Evolutionary conservation across 2,888 invertebrate genomes (phyloP), one percentile per base, ranked within the genome.

Genomic region (Heliconius aoede): DNA sequence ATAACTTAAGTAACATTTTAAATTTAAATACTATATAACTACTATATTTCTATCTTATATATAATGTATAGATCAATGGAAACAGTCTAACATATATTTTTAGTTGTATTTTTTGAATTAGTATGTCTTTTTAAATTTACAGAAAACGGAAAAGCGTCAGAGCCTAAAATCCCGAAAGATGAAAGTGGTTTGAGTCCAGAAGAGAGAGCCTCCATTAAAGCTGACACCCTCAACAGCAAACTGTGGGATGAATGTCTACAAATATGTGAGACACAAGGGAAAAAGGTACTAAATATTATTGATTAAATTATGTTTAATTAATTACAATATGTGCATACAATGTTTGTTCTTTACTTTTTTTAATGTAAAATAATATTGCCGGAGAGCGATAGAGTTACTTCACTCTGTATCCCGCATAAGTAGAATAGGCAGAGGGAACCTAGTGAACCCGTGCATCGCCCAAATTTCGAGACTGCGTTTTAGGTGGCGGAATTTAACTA

Each of bases 181-280:
- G 76, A 62, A 28, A 83, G 84, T 64, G 80, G 76, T 0, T 82
- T 94, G 0, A 89, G 80, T 78, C 36, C 86, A n/a, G 84, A 95
- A 81, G 90, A 95, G 84, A 85, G 80, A 75, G 78, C 95, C 83
- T 86, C 83, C 82, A 86, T 95, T 88, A n/a, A n/a, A n/a, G 81
- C 93, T 1, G 97, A 98, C 83, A 83, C 81, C 1, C 80, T 85
- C 2, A 97, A 97, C 86, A 84, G 87, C 51, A 97, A 96, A 84
- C 86, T 96, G 4, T 98, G 98, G 97, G 87, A 92, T 0, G 96
- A 96, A 80, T 97, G 96, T 78, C 86, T 80, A 68, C 86, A 88
- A 24, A 83, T 89, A 5, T 85, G 95, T 55, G 84, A 86, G 1
- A 83, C 85, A 4, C 88, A 93, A 62, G 95, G 96, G 1, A 96